Conservation (phyloP, 2,888 invertebrate genomes). For the Vandiemenella viatica region DNA sequence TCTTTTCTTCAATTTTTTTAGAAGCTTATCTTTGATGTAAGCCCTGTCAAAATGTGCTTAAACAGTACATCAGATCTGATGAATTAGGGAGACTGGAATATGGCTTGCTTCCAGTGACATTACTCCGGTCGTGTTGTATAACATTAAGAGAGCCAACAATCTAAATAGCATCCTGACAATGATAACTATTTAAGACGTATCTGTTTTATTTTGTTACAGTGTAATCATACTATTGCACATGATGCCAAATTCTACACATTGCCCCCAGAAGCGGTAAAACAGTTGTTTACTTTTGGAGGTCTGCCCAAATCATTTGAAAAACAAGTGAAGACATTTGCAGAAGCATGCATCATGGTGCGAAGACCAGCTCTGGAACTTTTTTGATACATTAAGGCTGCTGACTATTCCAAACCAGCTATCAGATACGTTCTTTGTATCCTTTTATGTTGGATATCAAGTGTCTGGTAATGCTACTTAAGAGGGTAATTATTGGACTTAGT, state of each 20-base stretch:
- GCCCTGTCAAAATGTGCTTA: no score
- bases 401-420: conserved; percentile 58
- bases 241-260: conserved; percentile 61
- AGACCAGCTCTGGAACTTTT: conserved; percentile 75
- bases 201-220: conserved; percentile 20
- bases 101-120: no score
- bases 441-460: conserved; percentile 24
- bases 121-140: no score
- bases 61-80: no score
- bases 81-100: no score
- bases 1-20: no score
- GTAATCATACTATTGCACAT: conserved; percentile 51
- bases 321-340: conserved; percentile 63
- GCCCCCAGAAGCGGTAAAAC: conserved; percentile 43
- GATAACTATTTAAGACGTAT: neutral
- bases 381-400: conserved; percentile 52
- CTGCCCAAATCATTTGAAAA: conserved; percentile 47
- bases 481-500: no score
- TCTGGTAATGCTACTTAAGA: no score
- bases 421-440: conserved; percentile 77
- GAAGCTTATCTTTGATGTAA: no score
- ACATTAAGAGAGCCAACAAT: no score
- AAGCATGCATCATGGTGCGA: conserved; percentile 68
- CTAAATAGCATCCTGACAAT: no score
- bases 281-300: conserved; percentile 49